Evolutionary conservation across 53 echinoderm and acorn worm genomes (phyloP).

Genomic region (Mesocentrotus franciscanus): DNA sequence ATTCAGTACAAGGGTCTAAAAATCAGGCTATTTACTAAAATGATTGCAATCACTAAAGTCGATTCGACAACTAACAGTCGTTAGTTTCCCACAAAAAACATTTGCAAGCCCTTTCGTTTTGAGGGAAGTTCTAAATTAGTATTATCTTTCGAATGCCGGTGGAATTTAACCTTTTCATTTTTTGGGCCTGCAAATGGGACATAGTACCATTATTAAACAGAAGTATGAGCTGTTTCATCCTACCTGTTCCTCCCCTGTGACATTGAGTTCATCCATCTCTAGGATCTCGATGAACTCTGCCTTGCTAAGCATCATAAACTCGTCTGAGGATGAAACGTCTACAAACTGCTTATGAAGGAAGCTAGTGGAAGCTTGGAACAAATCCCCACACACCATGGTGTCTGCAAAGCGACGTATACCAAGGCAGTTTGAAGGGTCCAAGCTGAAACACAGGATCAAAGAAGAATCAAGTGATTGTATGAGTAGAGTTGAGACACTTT

Average conservation of each 20-base stretch:
- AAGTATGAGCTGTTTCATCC: neutral
- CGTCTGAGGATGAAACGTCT: slow-evolving; percentile 86
- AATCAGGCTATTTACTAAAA: too few species aligned
- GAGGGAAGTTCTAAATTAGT: too few species aligned
- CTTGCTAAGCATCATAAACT: slow-evolving; percentile 82
- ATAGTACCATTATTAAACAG: too few species aligned
- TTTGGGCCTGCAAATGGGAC: too few species aligned
- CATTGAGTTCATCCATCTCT: slow-evolving; percentile 88
- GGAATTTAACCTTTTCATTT: too few species aligned
- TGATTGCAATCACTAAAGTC: too few species aligned
- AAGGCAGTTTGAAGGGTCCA: slow-evolving; percentile 91
- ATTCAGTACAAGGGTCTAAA: too few species aligned
- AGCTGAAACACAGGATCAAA: slow-evolving; percentile 62
- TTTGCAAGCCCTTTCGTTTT: too few species aligned
- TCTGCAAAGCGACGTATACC: slow-evolving; percentile 95
- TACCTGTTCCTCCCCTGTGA: slow-evolving; percentile 95
- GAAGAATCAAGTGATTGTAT: neutral
- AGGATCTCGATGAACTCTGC: slow-evolving; percentile 83
- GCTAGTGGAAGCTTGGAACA: slow-evolving; percentile 85
- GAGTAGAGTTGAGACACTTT: too few species aligned
- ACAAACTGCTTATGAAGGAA: slow-evolving; percentile 93
- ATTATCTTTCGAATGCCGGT: too few species aligned
- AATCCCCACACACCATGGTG: slow-evolving; percentile 95
- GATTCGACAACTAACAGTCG: too few species aligned
- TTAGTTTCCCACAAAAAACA: too few species aligned